These are phyloP conservation scores for Catonia carolina DNA, from an alignment of 2,888 invertebrate species.

Conservation along the genomic window DNA sequence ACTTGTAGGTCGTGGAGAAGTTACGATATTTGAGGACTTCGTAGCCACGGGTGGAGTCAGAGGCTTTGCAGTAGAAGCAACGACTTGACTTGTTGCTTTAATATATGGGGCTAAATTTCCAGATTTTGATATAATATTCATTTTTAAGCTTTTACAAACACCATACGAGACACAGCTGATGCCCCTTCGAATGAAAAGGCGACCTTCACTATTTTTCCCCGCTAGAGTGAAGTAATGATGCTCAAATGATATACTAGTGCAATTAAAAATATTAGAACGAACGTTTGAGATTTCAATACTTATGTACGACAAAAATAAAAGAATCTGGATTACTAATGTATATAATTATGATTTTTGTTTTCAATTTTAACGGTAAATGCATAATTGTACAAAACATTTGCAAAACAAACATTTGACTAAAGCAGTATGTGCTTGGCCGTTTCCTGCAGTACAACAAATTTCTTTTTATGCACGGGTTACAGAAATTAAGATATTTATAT, in stretches of 20 bases:
- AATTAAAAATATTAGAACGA: not conserved
- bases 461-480: conserved; percentile 40
- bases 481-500: conserved; percentile 39
- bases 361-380: not conserved
- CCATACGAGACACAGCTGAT: conserved; percentile 21
- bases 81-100: conserved; percentile 59
- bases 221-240: conserved; percentile 17
- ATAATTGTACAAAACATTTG: not conserved
- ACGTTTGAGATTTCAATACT: too few species aligned
- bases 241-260: conserved; percentile 3
- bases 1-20: conserved; percentile 30
- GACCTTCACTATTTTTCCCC: conserved; percentile 25
- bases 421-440: conserved; percentile 31
- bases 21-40: conserved; percentile 45
- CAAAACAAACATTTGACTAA: conserved; percentile 6
- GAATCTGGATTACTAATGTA: too few species aligned
- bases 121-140: conserved; percentile 61
- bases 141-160: conserved; percentile 40
- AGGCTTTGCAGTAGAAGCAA: conserved; percentile 60
- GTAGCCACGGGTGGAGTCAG: conserved; percentile 46
- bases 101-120: conserved; percentile 59
- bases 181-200: conserved; percentile 19
- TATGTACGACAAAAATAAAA: conserved; percentile 3
- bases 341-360: too few species aligned
- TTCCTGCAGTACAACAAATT: conserved; percentile 40